Evolutionary conservation across 2,888 invertebrate species (phyloP).

Genomic region (Steromphala cineraria): DNA sequence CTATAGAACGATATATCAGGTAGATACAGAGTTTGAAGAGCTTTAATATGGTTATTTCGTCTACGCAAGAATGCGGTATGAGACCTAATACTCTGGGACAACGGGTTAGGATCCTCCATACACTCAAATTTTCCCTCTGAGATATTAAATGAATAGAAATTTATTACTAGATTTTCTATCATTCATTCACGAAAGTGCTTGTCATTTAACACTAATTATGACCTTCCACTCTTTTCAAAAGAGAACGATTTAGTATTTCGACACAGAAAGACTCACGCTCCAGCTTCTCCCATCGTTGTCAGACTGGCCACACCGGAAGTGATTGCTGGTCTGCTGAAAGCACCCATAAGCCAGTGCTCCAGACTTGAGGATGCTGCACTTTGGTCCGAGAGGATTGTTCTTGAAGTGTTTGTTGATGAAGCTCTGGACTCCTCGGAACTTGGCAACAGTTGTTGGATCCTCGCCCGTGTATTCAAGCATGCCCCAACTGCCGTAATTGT

Average conservation of each 20-base stretch:
- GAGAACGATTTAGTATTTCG: background rate
- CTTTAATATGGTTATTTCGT: too few relatives aligned
- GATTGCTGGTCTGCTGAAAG: conserved; percentile 23
- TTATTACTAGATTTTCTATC: too few relatives aligned
- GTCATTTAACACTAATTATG: too few relatives aligned
- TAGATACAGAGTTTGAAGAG: too few relatives aligned
- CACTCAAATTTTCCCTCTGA: too few relatives aligned
- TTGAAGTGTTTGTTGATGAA: conserved; percentile 38
- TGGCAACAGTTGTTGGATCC: conserved; percentile 51
- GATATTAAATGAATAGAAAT: too few relatives aligned
- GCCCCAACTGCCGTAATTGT: conserved; percentile 63
- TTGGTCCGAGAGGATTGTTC: conserved; percentile 28
- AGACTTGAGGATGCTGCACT: conserved; percentile 41
- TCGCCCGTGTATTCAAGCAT: conserved; percentile 59
- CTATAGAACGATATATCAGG: too few relatives aligned
- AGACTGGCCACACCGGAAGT: conserved; percentile 33
- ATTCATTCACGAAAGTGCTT: too few relatives aligned
- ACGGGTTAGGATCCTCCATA: too few relatives aligned
- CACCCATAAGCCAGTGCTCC: conserved; percentile 39
- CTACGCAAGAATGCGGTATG: too few relatives aligned
- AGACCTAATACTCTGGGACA: too few relatives aligned
- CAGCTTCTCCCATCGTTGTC: conserved; percentile 30
- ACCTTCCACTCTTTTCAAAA: too few relatives aligned
- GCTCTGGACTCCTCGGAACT: conserved; percentile 53
- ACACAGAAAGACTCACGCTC: conserved; percentile 27